Base-by-base conservation (phyloP, 2,113 vertebrate species). In the Nibea albiflora region DNA sequence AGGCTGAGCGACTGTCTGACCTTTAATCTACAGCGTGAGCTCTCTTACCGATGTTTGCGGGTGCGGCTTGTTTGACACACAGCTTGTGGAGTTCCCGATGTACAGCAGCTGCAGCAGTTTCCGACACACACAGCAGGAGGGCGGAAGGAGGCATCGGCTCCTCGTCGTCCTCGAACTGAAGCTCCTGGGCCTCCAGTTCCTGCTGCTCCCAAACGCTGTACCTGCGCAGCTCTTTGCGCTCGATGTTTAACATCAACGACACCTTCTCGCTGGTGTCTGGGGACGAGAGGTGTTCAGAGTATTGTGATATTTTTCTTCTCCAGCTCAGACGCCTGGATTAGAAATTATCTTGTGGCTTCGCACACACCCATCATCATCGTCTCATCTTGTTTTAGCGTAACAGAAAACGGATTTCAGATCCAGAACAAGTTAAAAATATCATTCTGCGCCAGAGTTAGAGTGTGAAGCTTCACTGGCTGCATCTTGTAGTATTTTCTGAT, bases 111-210 rank as follows among this genome's bases (percentile, higher is more conserved):
- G 95, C 88, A 63, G 95, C 96, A 81, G 92, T 81, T 74, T 94
- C 87, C 35, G 96, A 94, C 39, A 98, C 87, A 92, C 92, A 97
- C 75, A 97, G 94, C 88, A 98, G 89, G 8, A 95, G 53, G 31
- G 90, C 79, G 4, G 68, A 49, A 26, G 90, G 89, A 1, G 2
- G 14, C 0, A 39, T 39, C 35, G 46, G 54, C 1, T 78, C 66
- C 39, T 73, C 60, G 0, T 24, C 46, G 0, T 4, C 44, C 4
- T 47, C 9, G 5, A 86, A 83, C 31, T 11, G 3, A 53, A 89
- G 5, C 4, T 61, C 69, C 11, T 58, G 66, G 0, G 16, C 60
- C 26, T 86, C 77, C 69, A 92, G 62, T 4, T 92, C 89, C 26
- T 85, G 54, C 65, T 78, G 46, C 12, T 92, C 87, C 94, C 93